Percentiles rank a stretch among this genome's conserved stretches.
Conservation (phyloP, 2,113 vertebrate genomes). For the Globicephala melas region DNA sequence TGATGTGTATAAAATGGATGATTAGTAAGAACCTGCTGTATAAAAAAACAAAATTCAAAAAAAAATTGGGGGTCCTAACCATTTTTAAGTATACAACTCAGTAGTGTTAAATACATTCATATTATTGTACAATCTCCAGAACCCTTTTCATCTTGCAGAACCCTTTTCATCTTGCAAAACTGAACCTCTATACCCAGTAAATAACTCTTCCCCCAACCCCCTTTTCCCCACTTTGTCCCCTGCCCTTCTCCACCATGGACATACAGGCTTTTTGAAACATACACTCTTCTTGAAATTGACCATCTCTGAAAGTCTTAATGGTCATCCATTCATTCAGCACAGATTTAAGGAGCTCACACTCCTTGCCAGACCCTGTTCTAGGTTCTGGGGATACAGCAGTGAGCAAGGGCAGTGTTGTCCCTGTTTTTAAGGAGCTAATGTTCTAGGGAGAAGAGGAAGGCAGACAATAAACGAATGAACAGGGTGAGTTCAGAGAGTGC, state of each 20-base stretch:
- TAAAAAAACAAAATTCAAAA: too few species aligned
- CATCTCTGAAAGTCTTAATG: neutral
- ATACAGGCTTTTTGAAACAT: neutral
- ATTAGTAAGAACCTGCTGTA: too few species aligned
- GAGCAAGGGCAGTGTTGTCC: too few species aligned
- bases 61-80: neutral
- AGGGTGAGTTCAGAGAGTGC: neutral
- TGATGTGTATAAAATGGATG: too few species aligned
- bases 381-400: neutral
- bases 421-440: neutral
- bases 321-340: neutral
- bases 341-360: neutral
- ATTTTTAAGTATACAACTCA: neutral
- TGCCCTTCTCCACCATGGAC: neutral
- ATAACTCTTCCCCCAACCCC: neutral
- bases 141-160: neutral
- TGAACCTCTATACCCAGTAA: neutral
- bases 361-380: neutral
- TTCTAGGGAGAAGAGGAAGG: neutral
- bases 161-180: neutral
- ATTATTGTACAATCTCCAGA: neutral
- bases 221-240: neutral
- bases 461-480: neutral
- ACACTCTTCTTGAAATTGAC: neutral
- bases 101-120: neutral